Base-by-base conservation (phyloP, 1,140 invertebrate genomes). In the Armadillidium nasatum region DNA sequence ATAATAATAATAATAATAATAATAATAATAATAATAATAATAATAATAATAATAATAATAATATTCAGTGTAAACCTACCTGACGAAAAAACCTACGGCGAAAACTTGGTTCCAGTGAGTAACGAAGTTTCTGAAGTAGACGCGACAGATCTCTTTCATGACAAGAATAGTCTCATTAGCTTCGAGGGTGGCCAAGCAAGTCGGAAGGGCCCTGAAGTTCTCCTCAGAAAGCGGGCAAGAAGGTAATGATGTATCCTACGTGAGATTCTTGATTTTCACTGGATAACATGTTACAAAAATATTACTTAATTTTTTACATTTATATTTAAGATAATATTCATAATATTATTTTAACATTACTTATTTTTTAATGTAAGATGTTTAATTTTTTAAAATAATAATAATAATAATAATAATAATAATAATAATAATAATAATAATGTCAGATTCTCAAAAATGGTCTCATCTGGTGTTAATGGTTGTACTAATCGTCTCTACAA, bases 381-480 rank as follows among this genome's bases (percentile, higher is more conserved):
- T n/a, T n/a, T n/a, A n/a, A n/a, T n/a, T n/a, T n/a, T n/a, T n/a
- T n/a, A 33, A 3, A 33, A 33, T 33, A 33, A 33, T 33, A 33
- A 33, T 33, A 33, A 33, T 33, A 33, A 33, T 33, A 33, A 33
- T 33, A 33, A 33, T 33, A 33, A 33, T 33, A 33, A 33, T 33
- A 33, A 33, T 3, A 33, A 33, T 33, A 33, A 33, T 33, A 33
- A 33, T 33, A 33, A 33, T 33, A 33, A 33, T 33, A 33, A 33
- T 33, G 1, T 33, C 33, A 33, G 33, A 33, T 33, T 76, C 79
- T 0, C 73, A 75, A 68, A 80, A 77, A 76, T 78, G 76, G 68
- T 79, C 80, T 43, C 81, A 82, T 46, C 44, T 82, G 46, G 80
- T 81, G 60, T 43, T 82, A 44, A 82, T 82, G 82, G 76, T 82